Conservation (phyloP, 1,140 invertebrate genomes). For the Macrobrachium rosenbergii region DNA sequence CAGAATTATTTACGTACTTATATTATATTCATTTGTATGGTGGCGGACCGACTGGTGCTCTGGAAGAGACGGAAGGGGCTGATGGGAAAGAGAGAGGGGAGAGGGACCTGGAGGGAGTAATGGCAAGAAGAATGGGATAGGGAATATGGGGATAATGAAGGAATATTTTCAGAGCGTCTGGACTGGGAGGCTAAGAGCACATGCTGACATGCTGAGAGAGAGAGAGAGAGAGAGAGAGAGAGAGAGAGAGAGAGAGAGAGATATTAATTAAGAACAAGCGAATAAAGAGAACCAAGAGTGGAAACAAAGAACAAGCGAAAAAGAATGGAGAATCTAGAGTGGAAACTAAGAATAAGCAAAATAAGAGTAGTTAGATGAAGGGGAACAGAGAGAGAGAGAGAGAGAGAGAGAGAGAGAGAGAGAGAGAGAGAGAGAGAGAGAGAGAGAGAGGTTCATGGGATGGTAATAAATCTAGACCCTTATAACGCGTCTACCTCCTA, state of each 20-base stretch:
- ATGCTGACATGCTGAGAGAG: neutral
- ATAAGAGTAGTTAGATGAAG: neutral
- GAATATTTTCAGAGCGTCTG: too few relatives aligned
- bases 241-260: neutral
- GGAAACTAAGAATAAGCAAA: too few relatives aligned
- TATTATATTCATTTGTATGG: constrained; percentile 47
- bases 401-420: neutral
- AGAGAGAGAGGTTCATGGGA: neutral
- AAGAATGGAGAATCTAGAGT: neutral
- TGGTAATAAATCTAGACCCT: constrained; percentile 23
- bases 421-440: neutral
- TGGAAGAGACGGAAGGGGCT: neutral
- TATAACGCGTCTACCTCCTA: constrained; percentile 12
- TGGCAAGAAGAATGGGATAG: neutral
- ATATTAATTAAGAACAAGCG: neutral
- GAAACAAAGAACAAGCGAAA: too few relatives aligned
- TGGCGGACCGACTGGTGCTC: constrained; percentile 2
- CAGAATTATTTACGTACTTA: constrained; percentile 37
- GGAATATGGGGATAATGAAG: neutral
- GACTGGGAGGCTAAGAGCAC: too few relatives aligned
- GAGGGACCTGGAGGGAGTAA: neutral
- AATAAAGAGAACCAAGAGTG: neutral
- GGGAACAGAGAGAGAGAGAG: too few relatives aligned
- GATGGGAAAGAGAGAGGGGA: neutral
- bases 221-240: neutral